phyloP scores from a whole-genome alignment of 2,797 vertebrate species.

The Melanitta fusca region DNA sequence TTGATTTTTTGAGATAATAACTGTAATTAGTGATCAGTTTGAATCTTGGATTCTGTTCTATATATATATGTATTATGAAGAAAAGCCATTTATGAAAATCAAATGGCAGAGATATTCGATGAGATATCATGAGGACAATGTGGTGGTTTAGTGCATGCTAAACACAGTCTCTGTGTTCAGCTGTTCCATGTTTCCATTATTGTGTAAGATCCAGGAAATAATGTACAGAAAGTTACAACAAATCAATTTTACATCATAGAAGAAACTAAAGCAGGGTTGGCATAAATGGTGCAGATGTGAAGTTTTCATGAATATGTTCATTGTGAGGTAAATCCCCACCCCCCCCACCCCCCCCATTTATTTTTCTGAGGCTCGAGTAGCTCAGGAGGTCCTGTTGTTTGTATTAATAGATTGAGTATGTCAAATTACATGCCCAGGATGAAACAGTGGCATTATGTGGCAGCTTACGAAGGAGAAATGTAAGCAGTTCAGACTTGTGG shows the following conservation, averaged over 20 bases:
- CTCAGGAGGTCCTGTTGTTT: not conserved
- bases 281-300: not conserved
- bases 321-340: not conserved
- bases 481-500: not conserved
- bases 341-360: no score
- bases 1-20: not conserved
- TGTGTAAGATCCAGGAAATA: not conserved
- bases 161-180: not conserved
- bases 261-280: not conserved
- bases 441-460: no score
- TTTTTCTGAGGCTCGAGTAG: not conserved
- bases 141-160: not conserved
- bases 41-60: not conserved
- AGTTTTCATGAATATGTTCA: not conserved
- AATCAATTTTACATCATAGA: not conserved
- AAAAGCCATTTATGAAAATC: not conserved
- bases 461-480: not conserved
- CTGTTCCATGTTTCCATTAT: not conserved
- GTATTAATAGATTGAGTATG: not conserved
- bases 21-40: not conserved
- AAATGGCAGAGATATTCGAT: not conserved
- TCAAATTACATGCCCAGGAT: not conserved
- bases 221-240: not conserved
- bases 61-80: not conserved
- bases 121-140: not conserved